Conservation (phyloP, 2,888 invertebrate genomes). For the Diachrysia chrysitis region DNA sequence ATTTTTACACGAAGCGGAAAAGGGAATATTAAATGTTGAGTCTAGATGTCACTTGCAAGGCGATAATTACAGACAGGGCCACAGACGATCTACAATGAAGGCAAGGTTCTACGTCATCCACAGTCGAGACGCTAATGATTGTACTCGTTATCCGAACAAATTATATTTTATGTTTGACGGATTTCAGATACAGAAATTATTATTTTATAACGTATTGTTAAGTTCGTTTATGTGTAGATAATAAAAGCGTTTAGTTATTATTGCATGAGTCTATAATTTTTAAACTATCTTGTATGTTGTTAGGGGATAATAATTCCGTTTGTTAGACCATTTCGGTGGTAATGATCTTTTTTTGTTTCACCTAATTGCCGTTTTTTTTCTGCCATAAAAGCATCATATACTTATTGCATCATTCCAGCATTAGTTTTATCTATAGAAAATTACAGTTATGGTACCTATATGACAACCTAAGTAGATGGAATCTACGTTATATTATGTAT, state of each 20-base stretch:
- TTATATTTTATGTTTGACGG: slow-evolving; percentile 24
- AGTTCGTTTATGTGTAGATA: neutral
- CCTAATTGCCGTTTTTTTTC: too few species aligned
- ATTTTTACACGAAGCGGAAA: slow-evolving; percentile 25
- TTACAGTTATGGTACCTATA: too few species aligned
- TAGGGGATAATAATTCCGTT: neutral
- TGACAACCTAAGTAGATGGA: neutral
- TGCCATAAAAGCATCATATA: too few species aligned
- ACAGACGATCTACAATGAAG: slow-evolving; percentile 64
- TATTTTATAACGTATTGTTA: slow-evolving; percentile 3
- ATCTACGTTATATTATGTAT: neutral
- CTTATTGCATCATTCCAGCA: neutral
- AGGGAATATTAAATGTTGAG: slow-evolving; percentile 29
- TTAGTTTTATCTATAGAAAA: too few species aligned
- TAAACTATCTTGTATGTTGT: neutral
- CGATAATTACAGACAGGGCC: slow-evolving; percentile 75
- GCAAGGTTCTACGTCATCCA: slow-evolving; percentile 59
- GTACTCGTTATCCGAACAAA: slow-evolving; percentile 49
- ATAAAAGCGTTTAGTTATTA: too few species aligned
- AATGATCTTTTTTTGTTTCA: too few species aligned
- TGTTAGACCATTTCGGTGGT: neutral
- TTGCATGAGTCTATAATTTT: neutral
- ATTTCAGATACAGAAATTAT: slow-evolving; percentile 34
- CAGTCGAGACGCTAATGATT: slow-evolving; percentile 66
- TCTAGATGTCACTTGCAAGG: slow-evolving; percentile 68